Conservation (phyloP, 2,888 invertebrate genomes). For the Dermolepida albohirtum region DNA sequence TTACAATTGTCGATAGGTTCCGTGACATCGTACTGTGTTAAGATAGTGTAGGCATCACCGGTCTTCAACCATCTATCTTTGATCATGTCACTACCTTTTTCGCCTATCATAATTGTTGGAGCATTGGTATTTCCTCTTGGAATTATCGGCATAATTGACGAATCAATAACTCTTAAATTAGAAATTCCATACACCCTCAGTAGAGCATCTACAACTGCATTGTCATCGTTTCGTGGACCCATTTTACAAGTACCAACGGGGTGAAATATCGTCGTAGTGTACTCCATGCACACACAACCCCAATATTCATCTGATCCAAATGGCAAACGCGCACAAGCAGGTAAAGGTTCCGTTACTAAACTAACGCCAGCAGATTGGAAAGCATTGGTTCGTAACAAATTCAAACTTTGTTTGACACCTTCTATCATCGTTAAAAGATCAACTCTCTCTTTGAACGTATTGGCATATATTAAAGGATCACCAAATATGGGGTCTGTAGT, state of each 20-base stretch:
- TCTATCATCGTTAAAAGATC: conserved; percentile 74
- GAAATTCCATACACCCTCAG: conserved; percentile 73
- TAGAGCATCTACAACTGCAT: conserved; percentile 75
- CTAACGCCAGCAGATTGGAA: conserved; percentile 70
- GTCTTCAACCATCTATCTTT: conserved; percentile 48
- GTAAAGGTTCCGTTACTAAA: conserved; percentile 70
- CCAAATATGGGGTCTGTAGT: conserved; percentile 78
- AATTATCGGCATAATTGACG: conserved; percentile 75
- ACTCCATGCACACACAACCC: conserved; percentile 72
- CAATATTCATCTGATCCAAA: conserved; percentile 77
- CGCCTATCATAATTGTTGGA: conserved; percentile 64
- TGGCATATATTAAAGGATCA: conserved; percentile 79
- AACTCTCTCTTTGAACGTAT: conserved; percentile 73
- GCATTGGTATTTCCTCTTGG: conserved; percentile 66
- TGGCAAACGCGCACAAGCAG: conserved; percentile 68
- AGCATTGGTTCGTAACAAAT: conserved; percentile 71
- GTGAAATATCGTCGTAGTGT: conserved; percentile 79
- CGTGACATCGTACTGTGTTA: conserved; percentile 39
- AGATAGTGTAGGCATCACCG: conserved; percentile 34
- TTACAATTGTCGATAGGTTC: conserved; percentile 38
- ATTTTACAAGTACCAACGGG: conserved; percentile 79
- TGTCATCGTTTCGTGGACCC: conserved; percentile 72
- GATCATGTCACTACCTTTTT: conserved; percentile 63
- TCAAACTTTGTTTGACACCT: conserved; percentile 71
- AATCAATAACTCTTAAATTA: conserved; percentile 75